Conservation (phyloP, 1,140 invertebrate genomes). For the Megathymus violae region DNA sequence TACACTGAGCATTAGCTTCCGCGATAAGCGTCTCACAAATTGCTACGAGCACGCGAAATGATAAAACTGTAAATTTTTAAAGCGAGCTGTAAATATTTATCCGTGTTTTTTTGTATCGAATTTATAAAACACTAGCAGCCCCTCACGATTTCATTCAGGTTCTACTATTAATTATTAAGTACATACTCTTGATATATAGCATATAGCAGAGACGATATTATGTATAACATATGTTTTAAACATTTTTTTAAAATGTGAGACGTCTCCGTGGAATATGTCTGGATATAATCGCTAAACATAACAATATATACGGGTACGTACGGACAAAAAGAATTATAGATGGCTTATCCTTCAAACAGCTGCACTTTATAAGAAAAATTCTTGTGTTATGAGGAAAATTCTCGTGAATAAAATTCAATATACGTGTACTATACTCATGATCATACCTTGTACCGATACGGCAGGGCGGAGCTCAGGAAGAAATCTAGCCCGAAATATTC, state of each 20-base stretch:
- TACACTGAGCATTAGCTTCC: constrained; percentile 73
- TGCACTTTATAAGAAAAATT: neutral
- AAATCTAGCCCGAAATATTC: too few species aligned
- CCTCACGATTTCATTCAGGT: too few species aligned
- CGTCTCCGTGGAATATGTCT: too few species aligned
- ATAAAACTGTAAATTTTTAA: constrained; percentile 31
- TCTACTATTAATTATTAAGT: too few species aligned
- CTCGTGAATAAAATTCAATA: neutral
- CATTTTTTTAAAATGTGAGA: too few species aligned
- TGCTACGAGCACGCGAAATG: constrained; percentile 62
- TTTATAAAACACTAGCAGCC: too few species aligned
- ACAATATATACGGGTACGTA: too few species aligned
- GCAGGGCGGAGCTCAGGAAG: too few species aligned
- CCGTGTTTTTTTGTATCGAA: neutral
- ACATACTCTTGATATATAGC: too few species aligned
- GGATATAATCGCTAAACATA: too few species aligned
- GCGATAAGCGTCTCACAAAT: constrained; percentile 76
- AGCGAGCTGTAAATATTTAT: constrained; percentile 5
- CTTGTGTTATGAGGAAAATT: neutral
- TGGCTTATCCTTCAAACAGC: neutral
- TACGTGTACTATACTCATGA: neutral
- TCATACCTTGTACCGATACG: neutral
- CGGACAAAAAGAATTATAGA: neutral
- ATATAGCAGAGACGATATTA: too few species aligned
- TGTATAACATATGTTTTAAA: neutral